Evolutionary conservation across 2,888 invertebrate species (phyloP).

Genomic region (Thyatira batis): DNA sequence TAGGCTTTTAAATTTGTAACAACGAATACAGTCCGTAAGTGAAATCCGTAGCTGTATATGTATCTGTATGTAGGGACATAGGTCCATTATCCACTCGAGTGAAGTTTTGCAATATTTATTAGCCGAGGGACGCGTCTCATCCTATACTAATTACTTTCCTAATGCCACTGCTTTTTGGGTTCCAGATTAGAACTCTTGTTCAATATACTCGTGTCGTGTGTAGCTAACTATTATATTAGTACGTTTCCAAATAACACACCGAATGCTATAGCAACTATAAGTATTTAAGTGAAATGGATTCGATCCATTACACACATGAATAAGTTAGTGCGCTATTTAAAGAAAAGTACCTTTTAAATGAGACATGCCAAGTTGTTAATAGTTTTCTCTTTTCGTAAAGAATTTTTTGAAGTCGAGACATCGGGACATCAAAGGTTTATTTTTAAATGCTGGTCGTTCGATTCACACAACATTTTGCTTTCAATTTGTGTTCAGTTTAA

Average conservation of each 20-base stretch:
- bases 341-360: background rate
- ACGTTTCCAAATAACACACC: background rate
- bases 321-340: background rate
- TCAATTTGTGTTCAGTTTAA: no score
- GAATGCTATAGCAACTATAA: background rate
- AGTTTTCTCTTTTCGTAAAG: background rate
- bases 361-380: background rate
- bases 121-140: slow-evolving; percentile 33
- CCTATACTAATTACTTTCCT: slow-evolving; percentile 56
- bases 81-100: slow-evolving; percentile 31
- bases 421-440: background rate
- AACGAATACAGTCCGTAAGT: background rate
- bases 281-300: slow-evolving; percentile 13
- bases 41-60: slow-evolving; percentile 11
- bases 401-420: background rate
- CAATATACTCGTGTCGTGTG: slow-evolving; percentile 18
- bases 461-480: background rate
- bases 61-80: slow-evolving; percentile 7
- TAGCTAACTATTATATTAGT: slow-evolving; percentile 15
- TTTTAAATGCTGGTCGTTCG: background rate
- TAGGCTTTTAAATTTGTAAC: background rate
- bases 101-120: slow-evolving; percentile 59
- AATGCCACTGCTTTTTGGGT: slow-evolving; percentile 38
- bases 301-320: slow-evolving; percentile 11
- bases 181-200: slow-evolving; percentile 29